These are phyloP conservation scores for Gonocerus acuteangulatus DNA, from an alignment of 2,888 invertebrate species.

Conservation along the genomic window DNA sequence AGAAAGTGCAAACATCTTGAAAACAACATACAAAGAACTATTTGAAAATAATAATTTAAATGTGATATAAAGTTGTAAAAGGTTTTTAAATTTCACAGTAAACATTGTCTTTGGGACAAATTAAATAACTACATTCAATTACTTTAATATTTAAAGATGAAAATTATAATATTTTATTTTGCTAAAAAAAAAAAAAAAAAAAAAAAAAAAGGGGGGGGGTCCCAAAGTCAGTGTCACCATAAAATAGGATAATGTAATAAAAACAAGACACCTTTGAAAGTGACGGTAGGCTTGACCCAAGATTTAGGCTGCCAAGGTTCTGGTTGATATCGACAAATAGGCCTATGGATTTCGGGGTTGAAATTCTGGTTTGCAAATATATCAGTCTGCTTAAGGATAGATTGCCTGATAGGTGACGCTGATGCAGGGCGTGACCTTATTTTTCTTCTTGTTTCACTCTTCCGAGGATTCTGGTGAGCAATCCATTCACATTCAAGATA, in stretches of 20 bases:
- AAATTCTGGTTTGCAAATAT: conserved; percentile 59
- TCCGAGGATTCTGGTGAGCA: conserved; percentile 60
- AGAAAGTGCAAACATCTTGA: too few species aligned
- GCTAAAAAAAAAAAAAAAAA: too few species aligned
- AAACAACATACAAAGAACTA: too few species aligned
- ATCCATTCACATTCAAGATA: conserved; percentile 73
- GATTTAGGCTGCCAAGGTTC: conserved; percentile 44
- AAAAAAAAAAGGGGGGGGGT: too few species aligned
- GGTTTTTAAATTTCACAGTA: too few species aligned
- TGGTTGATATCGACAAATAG: conserved; percentile 69
- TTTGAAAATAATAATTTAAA: too few species aligned
- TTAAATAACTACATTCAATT: too few species aligned
- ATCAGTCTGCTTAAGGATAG: conserved; percentile 42
- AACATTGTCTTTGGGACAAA: too few species aligned
- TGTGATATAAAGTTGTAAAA: too few species aligned
- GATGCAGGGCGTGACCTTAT: conserved; percentile 37
- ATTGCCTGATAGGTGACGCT: conserved; percentile 45
- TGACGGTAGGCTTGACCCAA: conserved; percentile 52
- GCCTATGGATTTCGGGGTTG: conserved; percentile 67
- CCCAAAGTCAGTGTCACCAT: too few species aligned
- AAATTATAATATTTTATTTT: too few species aligned
- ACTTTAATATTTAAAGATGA: too few species aligned
- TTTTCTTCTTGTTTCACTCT: conserved; percentile 41
- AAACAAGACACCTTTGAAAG: conserved; percentile 56
- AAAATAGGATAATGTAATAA: background rate